Evolutionary conservation across 2,888 invertebrate genomes (phyloP), one percentile per base, ranked within the genome.

Genomic region (Eilema caniola): DNA sequence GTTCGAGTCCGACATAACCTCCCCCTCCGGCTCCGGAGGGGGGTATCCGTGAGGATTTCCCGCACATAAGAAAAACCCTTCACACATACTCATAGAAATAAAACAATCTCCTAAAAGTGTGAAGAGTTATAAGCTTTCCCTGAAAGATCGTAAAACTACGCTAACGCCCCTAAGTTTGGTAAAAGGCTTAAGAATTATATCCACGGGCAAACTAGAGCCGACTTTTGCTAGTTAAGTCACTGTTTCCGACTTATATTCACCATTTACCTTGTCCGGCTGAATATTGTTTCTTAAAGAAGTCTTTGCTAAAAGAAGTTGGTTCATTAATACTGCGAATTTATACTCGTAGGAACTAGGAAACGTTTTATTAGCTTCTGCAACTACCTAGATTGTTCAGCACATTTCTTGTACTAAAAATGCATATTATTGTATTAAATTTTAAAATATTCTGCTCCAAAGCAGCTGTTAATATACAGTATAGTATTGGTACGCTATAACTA

Each of bases 121-220:
- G 12, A 57, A 64, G 37, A 67, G 70, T 75, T 71, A 71, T 71
- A 73, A 72, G 69, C 66, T 77, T 77, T 71, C 67, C 53, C 65
- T 70, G 8, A 23, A 33, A 79, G 60, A 25, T 65, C 47, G 23
- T 74, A 72, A 61, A 74, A 69, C 25, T 64, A 53, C 31, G 28
- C 61, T 61, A 57, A 70, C 70, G 63, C 61, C 33, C 53, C 57
- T 28, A 67, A 75, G 67, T 79, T 77, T 37, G 14, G 28, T 71
- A 68, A 81, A 72, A 70, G 76, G 70, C 70, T 80, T 80, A 76
- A 61, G 62, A 74, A 72, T 76, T 69, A 69, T 57, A 25, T 72
- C 68, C 62, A 63, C 69, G 72, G 69, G 37, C 24, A 59, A 20
- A 67, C 69, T 60, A 31, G 25, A 23, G 67, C 31, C n/a, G 57